These are phyloP conservation scores for Pollenia labialis DNA, from an alignment of 2,888 invertebrate species.

Conservation along the genomic window DNA sequence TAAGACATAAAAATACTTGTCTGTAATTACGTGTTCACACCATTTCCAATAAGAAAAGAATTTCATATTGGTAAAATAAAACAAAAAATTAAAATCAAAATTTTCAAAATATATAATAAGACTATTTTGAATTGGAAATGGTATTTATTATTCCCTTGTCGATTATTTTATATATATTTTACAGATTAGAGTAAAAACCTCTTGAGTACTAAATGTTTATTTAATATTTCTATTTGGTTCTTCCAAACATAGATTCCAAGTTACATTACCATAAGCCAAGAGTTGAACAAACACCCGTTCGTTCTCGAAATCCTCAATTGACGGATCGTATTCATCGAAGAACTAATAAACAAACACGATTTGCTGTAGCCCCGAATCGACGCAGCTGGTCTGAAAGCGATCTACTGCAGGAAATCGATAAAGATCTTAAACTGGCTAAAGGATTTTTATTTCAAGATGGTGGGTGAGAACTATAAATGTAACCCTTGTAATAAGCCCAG, in stretches of 20 bases:
- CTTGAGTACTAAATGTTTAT: neutral
- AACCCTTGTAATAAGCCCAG: slow-evolving; percentile 30
- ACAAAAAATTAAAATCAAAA: neutral
- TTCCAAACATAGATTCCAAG: slow-evolving; percentile 62
- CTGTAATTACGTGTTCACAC: slow-evolving; percentile 19
- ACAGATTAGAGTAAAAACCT: neutral
- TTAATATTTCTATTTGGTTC: slow-evolving; percentile 58
- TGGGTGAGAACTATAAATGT: slow-evolving; percentile 74
- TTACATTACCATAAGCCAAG: slow-evolving; percentile 50
- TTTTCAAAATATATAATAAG: neutral
- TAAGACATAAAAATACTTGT: slow-evolving; percentile 39
- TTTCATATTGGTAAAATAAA: neutral
- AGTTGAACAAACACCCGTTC: slow-evolving; percentile 24
- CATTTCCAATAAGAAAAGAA: slow-evolving; percentile 39
- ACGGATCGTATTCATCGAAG: slow-evolving; percentile 52
- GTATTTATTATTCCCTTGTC: neutral
- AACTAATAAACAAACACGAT: slow-evolving; percentile 81
- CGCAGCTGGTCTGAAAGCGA: slow-evolving; percentile 84
- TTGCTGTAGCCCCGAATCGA: slow-evolving; percentile 80
- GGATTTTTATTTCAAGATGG: slow-evolving; percentile 87
- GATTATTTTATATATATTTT: neutral
- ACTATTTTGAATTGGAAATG: slow-evolving; percentile 11
- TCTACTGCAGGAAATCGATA: slow-evolving; percentile 88
- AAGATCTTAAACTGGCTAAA: slow-evolving; percentile 85
- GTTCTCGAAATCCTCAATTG: slow-evolving; percentile 32